Percentiles rank a stretch among this genome's conserved stretches.
phyloP scores from a whole-genome alignment of 2,888 invertebrate species.

The Zaprionus bogoriensis region DNA sequence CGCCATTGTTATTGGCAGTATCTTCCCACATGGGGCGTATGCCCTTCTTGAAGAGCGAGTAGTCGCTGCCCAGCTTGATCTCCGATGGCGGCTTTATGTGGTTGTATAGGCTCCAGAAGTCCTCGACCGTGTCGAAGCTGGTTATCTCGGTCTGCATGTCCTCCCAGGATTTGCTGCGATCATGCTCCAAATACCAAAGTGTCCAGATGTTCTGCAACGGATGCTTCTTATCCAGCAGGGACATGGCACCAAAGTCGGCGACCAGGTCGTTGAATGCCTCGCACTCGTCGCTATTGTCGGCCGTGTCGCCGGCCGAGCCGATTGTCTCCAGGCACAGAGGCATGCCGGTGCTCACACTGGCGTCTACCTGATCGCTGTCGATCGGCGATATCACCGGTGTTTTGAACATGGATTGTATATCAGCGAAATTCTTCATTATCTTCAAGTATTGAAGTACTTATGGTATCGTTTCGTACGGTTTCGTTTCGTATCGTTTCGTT shows the following conservation, averaged over 20 bases:
- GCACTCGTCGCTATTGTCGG: no score
- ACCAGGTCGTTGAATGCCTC: no score
- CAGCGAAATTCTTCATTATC: slow-evolving; percentile 81
- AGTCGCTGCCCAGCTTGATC: slow-evolving; percentile 91
- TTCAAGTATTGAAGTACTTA: no score
- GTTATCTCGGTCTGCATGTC: slow-evolving; percentile 96
- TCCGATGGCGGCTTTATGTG: slow-evolving; percentile 93
- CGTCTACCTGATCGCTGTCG: slow-evolving; percentile 61
- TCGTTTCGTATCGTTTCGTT: no score
- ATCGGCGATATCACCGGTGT: slow-evolving; percentile 56
- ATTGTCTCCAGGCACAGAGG: slow-evolving; percentile 72
- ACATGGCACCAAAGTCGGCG: slow-evolving; percentile 35
- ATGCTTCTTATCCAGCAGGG: slow-evolving; percentile 87
- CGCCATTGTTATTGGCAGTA: slow-evolving; percentile 90
- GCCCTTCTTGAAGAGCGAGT: slow-evolving; percentile 89
- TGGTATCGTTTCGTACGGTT: no score
- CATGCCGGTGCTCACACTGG: slow-evolving; percentile 55
- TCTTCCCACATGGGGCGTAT: slow-evolving; percentile 96
- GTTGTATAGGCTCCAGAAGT: slow-evolving; percentile 98
- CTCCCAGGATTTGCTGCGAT: slow-evolving; percentile 93
- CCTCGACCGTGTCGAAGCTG: slow-evolving; percentile 97
- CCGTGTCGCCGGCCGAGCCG: no score
- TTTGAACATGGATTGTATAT: slow-evolving; percentile 80
- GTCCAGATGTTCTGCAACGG: slow-evolving; percentile 98
- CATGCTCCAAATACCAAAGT: slow-evolving; percentile 98